Percentiles rank a stretch among this genome's conserved stretches.
phyloP scores from a whole-genome alignment of 1,140 invertebrate genomes.

The Sinella curviseta region DNA sequence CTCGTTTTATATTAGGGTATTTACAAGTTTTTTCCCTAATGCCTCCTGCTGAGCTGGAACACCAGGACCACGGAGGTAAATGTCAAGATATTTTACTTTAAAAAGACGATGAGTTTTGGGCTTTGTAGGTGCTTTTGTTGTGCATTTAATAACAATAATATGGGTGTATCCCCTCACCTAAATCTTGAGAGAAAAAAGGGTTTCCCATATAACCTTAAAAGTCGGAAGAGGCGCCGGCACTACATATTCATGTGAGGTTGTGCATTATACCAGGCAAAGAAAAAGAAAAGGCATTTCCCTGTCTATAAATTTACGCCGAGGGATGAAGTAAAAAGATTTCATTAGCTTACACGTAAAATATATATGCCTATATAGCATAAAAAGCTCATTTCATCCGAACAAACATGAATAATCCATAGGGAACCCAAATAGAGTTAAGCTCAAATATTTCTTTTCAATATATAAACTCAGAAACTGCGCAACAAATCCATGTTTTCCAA shows the following conservation, averaged over 20 bases:
- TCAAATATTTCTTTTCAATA: too few relatives aligned
- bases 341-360: too few relatives aligned
- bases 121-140: conserved; percentile 5
- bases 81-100: conserved; percentile 1
- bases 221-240: neutral
- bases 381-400: neutral
- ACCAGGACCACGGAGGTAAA: neutral
- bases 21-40: neutral
- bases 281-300: too few relatives aligned
- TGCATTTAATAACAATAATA: neutral
- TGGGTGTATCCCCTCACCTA: conserved; percentile 20
- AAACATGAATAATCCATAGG: neutral
- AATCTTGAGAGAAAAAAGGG: conserved; percentile 7
- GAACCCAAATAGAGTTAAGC: too few relatives aligned
- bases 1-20: neutral
- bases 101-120: neutral
- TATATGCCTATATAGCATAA: too few relatives aligned
- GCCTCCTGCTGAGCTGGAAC: neutral
- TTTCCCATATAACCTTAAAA: neutral
- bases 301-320: too few relatives aligned
- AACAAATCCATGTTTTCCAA: too few relatives aligned
- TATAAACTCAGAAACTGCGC: too few relatives aligned
- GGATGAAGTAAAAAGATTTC: too few relatives aligned
- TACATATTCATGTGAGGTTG: conserved; percentile 14
- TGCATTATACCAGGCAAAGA: neutral